phyloP scores from a whole-genome alignment of 2,113 vertebrate genomes.

The Pogona vitticeps region DNA sequence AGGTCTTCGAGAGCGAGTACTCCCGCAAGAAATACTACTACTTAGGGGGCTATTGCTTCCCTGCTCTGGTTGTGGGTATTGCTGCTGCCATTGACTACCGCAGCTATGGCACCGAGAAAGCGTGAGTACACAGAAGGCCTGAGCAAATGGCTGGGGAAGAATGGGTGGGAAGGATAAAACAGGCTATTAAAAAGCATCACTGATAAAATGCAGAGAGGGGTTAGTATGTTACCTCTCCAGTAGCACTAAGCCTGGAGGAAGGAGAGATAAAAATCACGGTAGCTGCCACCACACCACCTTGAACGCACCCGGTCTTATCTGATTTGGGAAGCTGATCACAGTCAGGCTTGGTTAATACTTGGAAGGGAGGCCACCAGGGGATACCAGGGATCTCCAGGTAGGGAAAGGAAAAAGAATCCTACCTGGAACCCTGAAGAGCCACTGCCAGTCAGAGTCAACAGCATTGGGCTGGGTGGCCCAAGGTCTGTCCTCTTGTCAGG shows the following conservation, averaged over 20 bases:
- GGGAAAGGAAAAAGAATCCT: too few species aligned
- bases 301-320: too few species aligned
- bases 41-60: constrained; percentile 92
- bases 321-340: too few species aligned
- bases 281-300: too few species aligned
- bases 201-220: background rate
- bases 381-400: too few species aligned
- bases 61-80: constrained; percentile 90
- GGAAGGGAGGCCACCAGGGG: too few species aligned
- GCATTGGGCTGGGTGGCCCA: too few species aligned
- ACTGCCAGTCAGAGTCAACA: too few species aligned
- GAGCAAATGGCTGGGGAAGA: background rate
- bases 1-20: constrained; percentile 92
- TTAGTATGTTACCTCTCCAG: too few species aligned
- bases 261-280: constrained; percentile 52
- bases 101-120: constrained; percentile 94
- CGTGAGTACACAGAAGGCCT: constrained; percentile 77
- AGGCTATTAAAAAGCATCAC: background rate
- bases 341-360: too few species aligned
- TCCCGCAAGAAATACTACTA: constrained; percentile 94
- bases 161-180: background rate
- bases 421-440: too few species aligned
- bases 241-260: background rate
- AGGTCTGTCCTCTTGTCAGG: too few species aligned
- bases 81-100: constrained; percentile 93